Base-by-base conservation (phyloP, 2,797 vertebrate species). In the Valencia hispanica region DNA sequence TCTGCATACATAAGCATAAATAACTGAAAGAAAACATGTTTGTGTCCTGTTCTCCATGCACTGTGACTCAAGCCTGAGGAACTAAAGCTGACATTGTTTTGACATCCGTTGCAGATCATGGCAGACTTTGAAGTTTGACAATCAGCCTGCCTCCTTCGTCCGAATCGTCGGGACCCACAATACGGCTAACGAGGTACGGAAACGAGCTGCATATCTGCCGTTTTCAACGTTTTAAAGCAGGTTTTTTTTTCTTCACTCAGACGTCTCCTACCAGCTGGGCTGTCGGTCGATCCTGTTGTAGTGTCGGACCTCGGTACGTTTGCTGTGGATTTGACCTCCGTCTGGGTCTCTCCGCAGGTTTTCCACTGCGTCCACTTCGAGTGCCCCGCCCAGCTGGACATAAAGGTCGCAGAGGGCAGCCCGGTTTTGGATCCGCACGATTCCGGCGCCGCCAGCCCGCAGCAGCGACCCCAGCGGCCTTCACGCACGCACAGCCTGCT, bases 311-410 rank as follows among this genome's bases (percentile, higher is more conserved):
- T 34, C 59, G 20, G 59, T 18, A 20, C 5, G 17, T 61, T 61
- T 65, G 61, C 20, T 14, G 61, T 39, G 32, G 50, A 9, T 22
- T 65, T 65, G 25, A n/a, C 45, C 12, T 41, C 18, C 20, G 18
- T 17, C 30, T 12, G 0, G 9, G 4, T 68, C 15, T 73, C 36
- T 71, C 70, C 59, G 22, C 87, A 99, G 98, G 98, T 99, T 69
- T 99, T 99, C 92, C 98, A 99, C 93, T 99, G 98, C 41, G 98
- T 99, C 70, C 98, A 99, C 93, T 99, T 99, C 50, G 98, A 99
- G 89, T 99, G 98, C 87, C 98, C 98, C 0, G 97, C 97, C 83
- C 97, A 97, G 93, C 93, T 94, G 72, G 91, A 95, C 84, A 87
- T 84, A 0, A 96, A 96, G 79, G 97, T 96, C 48, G 96, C 93